phyloP scores from a whole-genome alignment of 2,113 vertebrate species.

The Plecturocebus donacophilus region DNA sequence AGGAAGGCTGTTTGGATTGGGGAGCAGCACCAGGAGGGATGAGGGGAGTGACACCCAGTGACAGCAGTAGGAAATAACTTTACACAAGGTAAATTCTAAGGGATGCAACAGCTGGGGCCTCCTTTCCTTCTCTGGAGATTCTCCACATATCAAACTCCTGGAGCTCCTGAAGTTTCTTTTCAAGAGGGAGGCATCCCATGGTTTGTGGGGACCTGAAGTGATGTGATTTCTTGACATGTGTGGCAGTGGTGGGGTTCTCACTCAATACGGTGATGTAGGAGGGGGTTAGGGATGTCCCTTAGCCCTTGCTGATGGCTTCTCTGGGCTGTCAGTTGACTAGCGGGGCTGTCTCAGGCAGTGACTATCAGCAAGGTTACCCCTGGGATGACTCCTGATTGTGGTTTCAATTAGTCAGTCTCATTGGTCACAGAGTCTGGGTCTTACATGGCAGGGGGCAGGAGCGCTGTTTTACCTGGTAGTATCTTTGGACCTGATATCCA shows the following conservation, averaged over 20 bases:
- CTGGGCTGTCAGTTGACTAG: not conserved
- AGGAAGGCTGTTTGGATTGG: not conserved
- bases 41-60: too few relatives aligned
- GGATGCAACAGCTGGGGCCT: not conserved
- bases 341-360: not conserved
- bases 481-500: constrained; percentile 11
- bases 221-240: not conserved
- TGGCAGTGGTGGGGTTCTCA: not conserved
- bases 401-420: not conserved
- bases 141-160: not conserved
- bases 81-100: not conserved
- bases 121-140: not conserved
- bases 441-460: not conserved
- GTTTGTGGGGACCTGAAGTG: not conserved
- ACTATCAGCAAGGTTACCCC: not conserved
- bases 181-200: not conserved
- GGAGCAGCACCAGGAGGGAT: rapidly evolving
- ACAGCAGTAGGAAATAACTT: not conserved
- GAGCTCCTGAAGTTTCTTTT: not conserved
- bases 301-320: not conserved
- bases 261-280: not conserved
- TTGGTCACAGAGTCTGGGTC: not conserved
- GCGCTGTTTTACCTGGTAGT: constrained; percentile 41
- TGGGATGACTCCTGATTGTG: not conserved
- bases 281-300: not conserved